A percentile compares a stretch with the other conserved stretches of the same genome.
Evolutionary conservation across 2,888 invertebrate species (phyloP).

Genomic region (Plusia festucae): DNA sequence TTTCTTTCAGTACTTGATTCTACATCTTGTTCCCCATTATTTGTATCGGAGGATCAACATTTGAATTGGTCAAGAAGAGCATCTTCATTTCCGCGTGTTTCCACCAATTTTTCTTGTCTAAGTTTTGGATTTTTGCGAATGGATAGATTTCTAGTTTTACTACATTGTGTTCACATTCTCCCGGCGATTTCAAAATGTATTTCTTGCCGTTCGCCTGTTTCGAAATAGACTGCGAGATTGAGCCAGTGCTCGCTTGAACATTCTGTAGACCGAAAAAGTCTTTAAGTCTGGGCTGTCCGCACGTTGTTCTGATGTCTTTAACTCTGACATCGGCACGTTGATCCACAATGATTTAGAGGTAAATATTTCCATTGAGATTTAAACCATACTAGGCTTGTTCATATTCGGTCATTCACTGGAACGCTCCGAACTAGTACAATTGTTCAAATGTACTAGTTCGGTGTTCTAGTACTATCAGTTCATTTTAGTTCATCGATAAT

Average conservation of each 20-base stretch:
- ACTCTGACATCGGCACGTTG: not conserved
- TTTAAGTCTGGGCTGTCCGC: conserved; percentile 1
- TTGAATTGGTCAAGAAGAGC: not conserved
- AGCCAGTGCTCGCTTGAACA: not conserved
- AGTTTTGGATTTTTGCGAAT: conserved; percentile 14
- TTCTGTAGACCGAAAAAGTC: not conserved
- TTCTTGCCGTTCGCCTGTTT: conserved; percentile 50
- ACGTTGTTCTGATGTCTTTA: not conserved
- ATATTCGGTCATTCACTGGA: no score
- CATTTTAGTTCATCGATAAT: no score
- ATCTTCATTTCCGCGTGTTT: not conserved
- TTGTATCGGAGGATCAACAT: not conserved
- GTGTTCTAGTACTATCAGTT: no score
- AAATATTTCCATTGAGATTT: not conserved
- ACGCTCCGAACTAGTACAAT: no score
- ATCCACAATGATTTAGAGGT: not conserved
- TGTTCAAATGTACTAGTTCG: no score
- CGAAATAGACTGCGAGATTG: conserved; percentile 51
- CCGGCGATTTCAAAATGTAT: conserved; percentile 47
- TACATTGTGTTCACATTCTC: conserved; percentile 46
- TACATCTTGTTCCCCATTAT: not conserved
- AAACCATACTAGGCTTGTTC: not conserved
- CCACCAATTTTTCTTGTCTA: conserved; percentile 24
- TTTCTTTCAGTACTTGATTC: not conserved
- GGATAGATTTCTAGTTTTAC: conserved; percentile 47